Conservation (phyloP, 1,140 invertebrate species). For the Cecropterus lyciades region DNA sequence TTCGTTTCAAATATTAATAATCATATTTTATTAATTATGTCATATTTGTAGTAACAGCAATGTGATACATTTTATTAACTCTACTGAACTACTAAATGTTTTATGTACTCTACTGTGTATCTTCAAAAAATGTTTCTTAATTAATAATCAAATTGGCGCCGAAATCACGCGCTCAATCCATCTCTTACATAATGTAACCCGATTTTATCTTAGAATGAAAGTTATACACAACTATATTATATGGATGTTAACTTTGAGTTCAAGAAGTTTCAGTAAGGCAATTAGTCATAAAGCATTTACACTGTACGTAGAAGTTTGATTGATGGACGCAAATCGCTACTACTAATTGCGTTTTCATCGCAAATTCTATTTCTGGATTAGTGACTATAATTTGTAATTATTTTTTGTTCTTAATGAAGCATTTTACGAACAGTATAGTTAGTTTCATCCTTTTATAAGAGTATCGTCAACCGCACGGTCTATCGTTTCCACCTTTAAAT, state of each 20-base stretch:
- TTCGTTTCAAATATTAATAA: too few species aligned
- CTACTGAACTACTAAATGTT: too few species aligned
- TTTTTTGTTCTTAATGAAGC: conserved; percentile 11
- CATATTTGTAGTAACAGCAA: too few species aligned
- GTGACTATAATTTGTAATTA: not conserved
- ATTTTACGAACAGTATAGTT: too few species aligned
- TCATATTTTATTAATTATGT: too few species aligned
- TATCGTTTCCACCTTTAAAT: too few species aligned
- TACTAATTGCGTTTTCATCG: conserved; percentile 8
- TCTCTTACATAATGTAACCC: not conserved
- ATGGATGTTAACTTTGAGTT: not conserved
- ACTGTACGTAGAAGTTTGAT: conserved; percentile 43
- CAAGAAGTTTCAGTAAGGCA: conserved; percentile 44
- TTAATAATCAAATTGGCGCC: not conserved
- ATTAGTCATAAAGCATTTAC: conserved; percentile 51
- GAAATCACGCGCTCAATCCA: too few species aligned
- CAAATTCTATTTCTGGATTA: conserved; percentile 3
- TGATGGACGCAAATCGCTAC: conserved; percentile 40
- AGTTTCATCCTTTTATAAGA: too few species aligned
- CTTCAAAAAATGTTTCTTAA: too few species aligned
- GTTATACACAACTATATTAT: not conserved
- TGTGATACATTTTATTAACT: too few species aligned
- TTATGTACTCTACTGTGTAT: too few species aligned
- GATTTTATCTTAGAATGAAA: not conserved
- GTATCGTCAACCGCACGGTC: too few species aligned